These are phyloP conservation scores for Hypolimnas misippus DNA, from an alignment of 2,888 invertebrate species.

Conservation along the genomic window DNA sequence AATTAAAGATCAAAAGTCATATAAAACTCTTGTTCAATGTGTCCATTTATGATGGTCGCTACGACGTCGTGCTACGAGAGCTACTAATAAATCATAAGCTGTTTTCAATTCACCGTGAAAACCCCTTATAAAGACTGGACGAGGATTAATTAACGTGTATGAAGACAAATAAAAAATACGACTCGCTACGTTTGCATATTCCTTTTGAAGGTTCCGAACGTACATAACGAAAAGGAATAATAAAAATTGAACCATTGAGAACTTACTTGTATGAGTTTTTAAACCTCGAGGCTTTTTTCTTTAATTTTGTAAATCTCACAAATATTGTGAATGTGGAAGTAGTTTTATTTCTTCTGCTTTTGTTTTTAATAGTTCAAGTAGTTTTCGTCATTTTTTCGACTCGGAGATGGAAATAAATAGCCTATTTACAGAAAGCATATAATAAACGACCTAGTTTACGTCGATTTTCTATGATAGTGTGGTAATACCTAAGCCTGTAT, in stretches of 20 bases:
- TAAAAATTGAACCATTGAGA: neutral
- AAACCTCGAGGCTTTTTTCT: neutral
- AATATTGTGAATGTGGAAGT: neutral
- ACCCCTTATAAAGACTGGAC: constrained; percentile 74
- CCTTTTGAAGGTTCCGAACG: neutral
- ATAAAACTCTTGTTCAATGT: neutral
- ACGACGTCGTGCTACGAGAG: constrained; percentile 39
- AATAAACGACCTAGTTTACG: too few species aligned
- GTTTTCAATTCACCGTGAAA: constrained; percentile 82
- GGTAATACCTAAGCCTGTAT: too few species aligned
- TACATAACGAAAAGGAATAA: neutral
- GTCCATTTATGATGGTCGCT: neutral
- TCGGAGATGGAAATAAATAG: too few species aligned
- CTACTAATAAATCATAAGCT: constrained; percentile 83
- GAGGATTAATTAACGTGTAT: constrained; percentile 64
- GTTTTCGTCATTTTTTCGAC: too few species aligned
- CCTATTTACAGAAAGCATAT: too few species aligned
- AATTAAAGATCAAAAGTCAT: neutral
- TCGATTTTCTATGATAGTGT: too few species aligned
- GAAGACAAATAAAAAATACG: neutral
- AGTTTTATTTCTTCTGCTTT: too few species aligned
- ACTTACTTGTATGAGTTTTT: neutral
- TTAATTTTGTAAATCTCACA: neutral
- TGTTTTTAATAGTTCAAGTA: too few species aligned
- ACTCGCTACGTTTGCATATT: constrained; percentile 2